Evolutionary conservation across 92 coral and sea anemone species (phyloP).

Genomic region (Desmophyllum pertusum): DNA sequence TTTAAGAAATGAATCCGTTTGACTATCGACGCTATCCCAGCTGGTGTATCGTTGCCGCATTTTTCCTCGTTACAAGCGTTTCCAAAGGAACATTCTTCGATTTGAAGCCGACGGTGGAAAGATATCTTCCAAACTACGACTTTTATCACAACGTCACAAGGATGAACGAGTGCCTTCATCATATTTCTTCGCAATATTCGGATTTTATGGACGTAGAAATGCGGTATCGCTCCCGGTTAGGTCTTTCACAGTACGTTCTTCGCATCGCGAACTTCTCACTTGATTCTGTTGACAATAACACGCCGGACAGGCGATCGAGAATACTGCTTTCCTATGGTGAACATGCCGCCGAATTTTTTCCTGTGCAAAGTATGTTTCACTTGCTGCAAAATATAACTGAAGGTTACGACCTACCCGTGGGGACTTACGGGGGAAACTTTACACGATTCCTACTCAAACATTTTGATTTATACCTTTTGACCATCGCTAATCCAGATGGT

Average conservation of each 20-base stretch:
- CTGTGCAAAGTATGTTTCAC: constrained; percentile 81
- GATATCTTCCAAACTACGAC: constrained; percentile 68
- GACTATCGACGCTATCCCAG: not conserved
- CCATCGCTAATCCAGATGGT: constrained; percentile 83
- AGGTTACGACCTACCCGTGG: constrained; percentile 46
- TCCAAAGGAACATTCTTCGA: constrained; percentile 74
- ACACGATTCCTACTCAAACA: constrained; percentile 66
- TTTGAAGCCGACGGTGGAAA: constrained; percentile 56
- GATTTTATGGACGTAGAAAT: constrained; percentile 70
- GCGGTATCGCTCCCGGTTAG: constrained; percentile 82
- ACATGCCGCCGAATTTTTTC: constrained; percentile 84
- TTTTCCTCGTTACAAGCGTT: constrained; percentile 39
- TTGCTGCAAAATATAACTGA: constrained; percentile 69
- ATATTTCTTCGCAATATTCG: constrained; percentile 67
- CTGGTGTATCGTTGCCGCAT: constrained; percentile 29
- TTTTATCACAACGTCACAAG: constrained; percentile 76
- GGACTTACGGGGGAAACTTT: constrained; percentile 54
- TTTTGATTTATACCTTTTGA: constrained; percentile 70
- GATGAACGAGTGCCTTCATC: constrained; percentile 76
- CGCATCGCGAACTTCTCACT: constrained; percentile 68
- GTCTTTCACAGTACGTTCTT: constrained; percentile 74
- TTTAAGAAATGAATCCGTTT: constrained; percentile 32
- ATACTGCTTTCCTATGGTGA: constrained; percentile 78
- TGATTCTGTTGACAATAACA: not conserved
- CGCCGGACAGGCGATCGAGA: constrained; percentile 47